phyloP scores from a whole-genome alignment of 2,888 invertebrate genomes.

The Sussaba pulchella region DNA sequence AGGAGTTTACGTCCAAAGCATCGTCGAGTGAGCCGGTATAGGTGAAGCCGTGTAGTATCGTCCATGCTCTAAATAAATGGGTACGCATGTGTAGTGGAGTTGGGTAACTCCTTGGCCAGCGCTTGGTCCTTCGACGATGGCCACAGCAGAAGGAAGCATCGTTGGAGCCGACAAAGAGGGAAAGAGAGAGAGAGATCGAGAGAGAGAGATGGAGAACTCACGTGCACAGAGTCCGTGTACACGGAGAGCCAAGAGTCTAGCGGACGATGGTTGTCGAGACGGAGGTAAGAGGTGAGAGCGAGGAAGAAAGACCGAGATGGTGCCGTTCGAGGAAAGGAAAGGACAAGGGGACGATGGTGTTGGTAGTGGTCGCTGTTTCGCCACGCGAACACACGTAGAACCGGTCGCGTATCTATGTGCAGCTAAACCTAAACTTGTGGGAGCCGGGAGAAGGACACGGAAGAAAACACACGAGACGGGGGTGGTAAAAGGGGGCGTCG shows the following conservation, averaged over 20 bases:
- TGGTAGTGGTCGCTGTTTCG: constrained; percentile 58
- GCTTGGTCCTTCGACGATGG: constrained; percentile 61
- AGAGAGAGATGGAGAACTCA: constrained; percentile 43
- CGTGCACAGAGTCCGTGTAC: constrained; percentile 67
- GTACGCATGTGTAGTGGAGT: constrained; percentile 71
- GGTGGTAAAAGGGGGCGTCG: constrained; percentile 57
- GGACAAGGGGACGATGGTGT: constrained; percentile 72
- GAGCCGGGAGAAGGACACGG: constrained; percentile 35
- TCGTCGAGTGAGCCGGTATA: constrained; percentile 22
- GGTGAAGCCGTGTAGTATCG: constrained; percentile 37
- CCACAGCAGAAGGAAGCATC: constrained; percentile 54
- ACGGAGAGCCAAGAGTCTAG: constrained; percentile 33
- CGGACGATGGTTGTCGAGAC: constrained; percentile 35
- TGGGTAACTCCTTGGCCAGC: constrained; percentile 75
- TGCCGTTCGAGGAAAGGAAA: constrained; percentile 65
- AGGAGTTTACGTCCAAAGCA: constrained; percentile 23
- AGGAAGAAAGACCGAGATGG: constrained; percentile 6
- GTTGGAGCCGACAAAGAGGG: constrained; percentile 47
- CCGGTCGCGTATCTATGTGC: constrained; percentile 25
- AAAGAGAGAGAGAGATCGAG: constrained; percentile 31
- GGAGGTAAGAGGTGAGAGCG: constrained; percentile 29
- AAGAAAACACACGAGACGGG: background rate
- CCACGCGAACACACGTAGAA: constrained; percentile 37
- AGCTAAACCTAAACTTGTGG: constrained; percentile 60
- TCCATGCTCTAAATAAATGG: constrained; percentile 77